phyloP scores from a whole-genome alignment of 2,113 vertebrate genomes.

The Callionymus lyra region DNA sequence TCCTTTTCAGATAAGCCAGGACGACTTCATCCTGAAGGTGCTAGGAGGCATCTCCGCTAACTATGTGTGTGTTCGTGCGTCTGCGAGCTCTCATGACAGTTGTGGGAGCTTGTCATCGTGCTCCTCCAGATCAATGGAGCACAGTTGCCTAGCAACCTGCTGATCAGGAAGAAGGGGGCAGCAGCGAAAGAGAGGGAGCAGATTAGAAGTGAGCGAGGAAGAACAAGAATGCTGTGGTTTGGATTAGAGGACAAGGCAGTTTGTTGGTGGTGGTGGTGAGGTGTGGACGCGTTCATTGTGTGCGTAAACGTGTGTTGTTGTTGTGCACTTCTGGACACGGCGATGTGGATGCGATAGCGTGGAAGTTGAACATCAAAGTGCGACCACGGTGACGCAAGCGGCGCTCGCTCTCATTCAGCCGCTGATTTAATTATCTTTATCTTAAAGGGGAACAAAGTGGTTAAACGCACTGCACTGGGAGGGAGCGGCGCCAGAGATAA shows the following conservation, averaged over 20 bases:
- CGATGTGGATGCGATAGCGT: slow-evolving; percentile 51
- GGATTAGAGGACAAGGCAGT: slow-evolving; percentile 41
- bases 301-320: slow-evolving; percentile 14
- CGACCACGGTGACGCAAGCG: slow-evolving; percentile 47
- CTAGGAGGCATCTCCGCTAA: slow-evolving; percentile 42
- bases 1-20: slow-evolving; percentile 43
- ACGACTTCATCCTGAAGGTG: slow-evolving; percentile 38
- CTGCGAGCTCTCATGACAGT: slow-evolving; percentile 55
- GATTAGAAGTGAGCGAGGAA: slow-evolving; percentile 32
- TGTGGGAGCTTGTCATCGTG: slow-evolving; percentile 63
- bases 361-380: slow-evolving; percentile 52
- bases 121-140: slow-evolving; percentile 65
- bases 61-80: slow-evolving; percentile 26
- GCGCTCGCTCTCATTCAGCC: slow-evolving; percentile 48
- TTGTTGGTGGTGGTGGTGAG: slow-evolving; percentile 18
- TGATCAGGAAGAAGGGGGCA: slow-evolving; percentile 41
- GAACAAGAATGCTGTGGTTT: slow-evolving; percentile 41
- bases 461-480: slow-evolving; percentile 44
- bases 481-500: slow-evolving; percentile 39
- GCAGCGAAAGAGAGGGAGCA: slow-evolving; percentile 15
- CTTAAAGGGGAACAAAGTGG: slow-evolving; percentile 61
- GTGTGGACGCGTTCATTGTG: slow-evolving; percentile 23
- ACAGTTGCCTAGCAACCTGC: slow-evolving; percentile 67
- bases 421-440: slow-evolving; percentile 68
- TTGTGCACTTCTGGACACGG: slow-evolving; percentile 40